Evolutionary conservation across 2,797 vertebrate species (phyloP).

Genomic region (Gastrophryne carolinensis): DNA sequence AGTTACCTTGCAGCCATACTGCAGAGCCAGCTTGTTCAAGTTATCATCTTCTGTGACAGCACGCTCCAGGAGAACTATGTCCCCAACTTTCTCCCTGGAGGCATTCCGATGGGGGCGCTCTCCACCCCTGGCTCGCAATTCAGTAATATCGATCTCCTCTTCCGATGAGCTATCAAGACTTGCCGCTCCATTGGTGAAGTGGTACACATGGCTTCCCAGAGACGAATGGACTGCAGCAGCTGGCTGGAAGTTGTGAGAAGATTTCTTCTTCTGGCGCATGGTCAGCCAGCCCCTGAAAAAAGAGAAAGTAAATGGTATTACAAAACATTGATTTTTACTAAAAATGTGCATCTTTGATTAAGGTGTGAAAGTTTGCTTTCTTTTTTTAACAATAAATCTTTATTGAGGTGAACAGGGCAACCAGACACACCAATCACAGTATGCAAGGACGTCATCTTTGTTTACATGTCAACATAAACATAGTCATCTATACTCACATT

Average conservation of each 20-base stretch:
- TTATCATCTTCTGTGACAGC: conserved; percentile 78
- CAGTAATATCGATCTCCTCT: conserved; percentile 70
- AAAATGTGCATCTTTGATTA: no score
- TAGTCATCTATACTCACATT: no score
- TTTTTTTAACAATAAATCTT: no score
- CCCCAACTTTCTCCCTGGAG: conserved; percentile 55
- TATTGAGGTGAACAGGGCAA: no score
- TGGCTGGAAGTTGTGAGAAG: conserved; percentile 78
- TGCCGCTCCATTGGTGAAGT: conserved; percentile 70
- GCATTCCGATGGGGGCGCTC: conserved; percentile 56
- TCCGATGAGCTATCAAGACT: conserved; percentile 71
- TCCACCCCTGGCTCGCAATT: conserved; percentile 67
- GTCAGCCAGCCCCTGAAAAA: conserved; percentile 7
- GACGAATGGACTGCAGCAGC: conserved; percentile 78
- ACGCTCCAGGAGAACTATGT: conserved; percentile 76
- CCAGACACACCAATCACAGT: no score
- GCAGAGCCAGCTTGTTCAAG: conserved; percentile 89
- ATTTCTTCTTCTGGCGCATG: conserved; percentile 77
- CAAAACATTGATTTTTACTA: neutral
- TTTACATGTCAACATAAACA: no score
- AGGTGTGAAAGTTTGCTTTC: no score
- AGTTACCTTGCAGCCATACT: conserved; percentile 89
- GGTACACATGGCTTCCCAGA: conserved; percentile 78
- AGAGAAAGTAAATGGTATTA: neutral
- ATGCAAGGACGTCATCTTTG: no score